phyloP scores from a whole-genome alignment of 2,888 invertebrate genomes.

The Theretra japonica region DNA sequence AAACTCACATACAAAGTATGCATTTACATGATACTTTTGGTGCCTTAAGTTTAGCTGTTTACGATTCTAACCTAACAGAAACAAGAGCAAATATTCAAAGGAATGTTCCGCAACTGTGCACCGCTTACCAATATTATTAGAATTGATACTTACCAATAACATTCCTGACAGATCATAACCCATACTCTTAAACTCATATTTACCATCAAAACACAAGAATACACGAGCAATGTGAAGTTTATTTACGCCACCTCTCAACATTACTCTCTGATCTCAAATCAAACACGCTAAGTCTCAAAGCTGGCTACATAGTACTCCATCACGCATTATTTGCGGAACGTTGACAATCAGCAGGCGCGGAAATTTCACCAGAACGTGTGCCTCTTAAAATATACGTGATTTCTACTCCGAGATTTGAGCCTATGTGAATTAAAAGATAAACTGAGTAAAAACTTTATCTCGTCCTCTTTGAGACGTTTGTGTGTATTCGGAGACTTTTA shows the following conservation, averaged over 20 bases:
- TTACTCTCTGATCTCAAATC: conserved; percentile 31
- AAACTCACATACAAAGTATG: too few relatives aligned
- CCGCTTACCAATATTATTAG: neutral
- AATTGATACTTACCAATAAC: neutral
- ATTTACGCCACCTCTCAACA: conserved; percentile 14
- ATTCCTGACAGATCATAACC: conserved; percentile 14
- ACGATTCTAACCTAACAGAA: neutral
- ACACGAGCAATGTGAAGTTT: conserved; percentile 1
- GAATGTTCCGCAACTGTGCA: neutral
- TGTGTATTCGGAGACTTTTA: neutral
- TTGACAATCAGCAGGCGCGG: conserved; percentile 45
- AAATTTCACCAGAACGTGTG: conserved; percentile 45
- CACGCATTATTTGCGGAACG: conserved; percentile 66
- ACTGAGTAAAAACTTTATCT: conserved; percentile 1
- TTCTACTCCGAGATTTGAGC: neutral
- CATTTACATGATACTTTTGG: too few relatives aligned
- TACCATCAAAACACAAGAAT: neutral
- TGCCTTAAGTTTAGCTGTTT: too few relatives aligned
- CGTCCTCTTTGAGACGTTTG: neutral
- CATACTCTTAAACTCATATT: neutral
- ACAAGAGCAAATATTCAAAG: neutral
- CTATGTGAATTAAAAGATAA: conserved; percentile 19
- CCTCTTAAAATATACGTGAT: conserved; percentile 50
- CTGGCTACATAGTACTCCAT: conserved; percentile 49
- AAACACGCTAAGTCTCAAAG: conserved; percentile 38